Evolutionary conservation across 1,140 invertebrate genomes (phyloP).

Genomic region (Drosophila lini): DNA sequence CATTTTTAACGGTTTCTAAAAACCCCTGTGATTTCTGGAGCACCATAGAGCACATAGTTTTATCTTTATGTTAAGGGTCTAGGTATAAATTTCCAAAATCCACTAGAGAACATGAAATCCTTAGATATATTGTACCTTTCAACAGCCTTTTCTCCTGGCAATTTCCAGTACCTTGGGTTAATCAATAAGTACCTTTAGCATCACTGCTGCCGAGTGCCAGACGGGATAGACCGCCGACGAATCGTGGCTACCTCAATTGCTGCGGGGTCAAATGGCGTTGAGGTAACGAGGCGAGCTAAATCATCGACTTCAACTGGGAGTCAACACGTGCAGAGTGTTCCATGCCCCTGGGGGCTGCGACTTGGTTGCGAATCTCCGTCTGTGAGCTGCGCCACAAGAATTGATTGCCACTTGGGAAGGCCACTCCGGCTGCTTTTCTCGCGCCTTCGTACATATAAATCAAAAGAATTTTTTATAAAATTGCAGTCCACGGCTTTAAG

Average conservation of each 20-base stretch:
- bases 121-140: not conserved
- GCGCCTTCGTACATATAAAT: conserved; percentile 58
- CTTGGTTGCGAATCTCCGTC: conserved; percentile 7
- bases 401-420: conserved; percentile 80
- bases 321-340: conserved; percentile 67
- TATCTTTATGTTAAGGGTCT: too few species aligned
- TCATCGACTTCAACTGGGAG: conserved; percentile 61
- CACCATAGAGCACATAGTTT: too few species aligned
- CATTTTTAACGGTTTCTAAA: too few species aligned
- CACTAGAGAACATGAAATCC: too few species aligned
- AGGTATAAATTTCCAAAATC: too few species aligned
- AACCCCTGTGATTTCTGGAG: too few species aligned
- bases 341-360: conserved; percentile 33
- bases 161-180: not conserved
- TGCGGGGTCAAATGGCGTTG: conserved; percentile 77
- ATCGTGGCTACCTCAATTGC: conserved; percentile 69
- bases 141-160: too few species aligned
- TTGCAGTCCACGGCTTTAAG: conserved; percentile 51
- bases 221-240: conserved; percentile 42
- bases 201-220: conserved; percentile 18
- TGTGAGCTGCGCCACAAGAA: conserved; percentile 56
- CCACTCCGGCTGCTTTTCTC: conserved; percentile 49
- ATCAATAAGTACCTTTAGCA: conserved; percentile 22
- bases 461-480: conserved; percentile 70
- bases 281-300: conserved; percentile 71